These are phyloP conservation scores for Anisognathus igniventris DNA, from an alignment of 2,797 vertebrate species.

Conservation along the genomic window DNA sequence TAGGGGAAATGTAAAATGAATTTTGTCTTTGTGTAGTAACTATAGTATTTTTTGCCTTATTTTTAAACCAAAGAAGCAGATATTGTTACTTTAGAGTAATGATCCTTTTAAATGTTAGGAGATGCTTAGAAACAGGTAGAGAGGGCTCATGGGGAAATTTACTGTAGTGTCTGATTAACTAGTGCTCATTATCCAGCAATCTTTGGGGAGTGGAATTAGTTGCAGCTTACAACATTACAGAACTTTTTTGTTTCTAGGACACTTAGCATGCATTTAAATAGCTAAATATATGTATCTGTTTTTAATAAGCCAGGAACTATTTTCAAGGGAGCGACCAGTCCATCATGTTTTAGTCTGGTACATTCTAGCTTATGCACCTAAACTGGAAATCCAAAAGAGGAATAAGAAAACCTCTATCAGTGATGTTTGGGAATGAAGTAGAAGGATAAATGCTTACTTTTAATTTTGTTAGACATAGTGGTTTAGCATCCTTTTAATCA, in stretches of 20 bases:
- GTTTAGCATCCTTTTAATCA: neutral
- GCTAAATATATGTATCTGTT: neutral
- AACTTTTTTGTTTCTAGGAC: neutral
- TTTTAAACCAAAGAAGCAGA: neutral
- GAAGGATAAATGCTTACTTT: neutral
- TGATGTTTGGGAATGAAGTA: neutral
- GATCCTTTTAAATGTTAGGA: neutral
- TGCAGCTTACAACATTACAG: neutral
- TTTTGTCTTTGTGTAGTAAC: neutral
- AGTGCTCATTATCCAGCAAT: neutral
- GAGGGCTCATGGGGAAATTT: neutral
- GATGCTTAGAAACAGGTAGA: neutral
- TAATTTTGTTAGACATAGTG: neutral
- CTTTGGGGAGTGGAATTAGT: neutral
- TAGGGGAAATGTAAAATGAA: neutral
- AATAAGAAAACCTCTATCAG: neutral
- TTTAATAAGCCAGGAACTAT: neutral
- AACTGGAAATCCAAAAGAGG: neutral
- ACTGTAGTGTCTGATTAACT: neutral
- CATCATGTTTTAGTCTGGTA: neutral
- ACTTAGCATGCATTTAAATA: neutral
- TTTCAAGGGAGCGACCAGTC: neutral
- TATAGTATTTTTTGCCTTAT: neutral
- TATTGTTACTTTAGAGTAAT: neutral
- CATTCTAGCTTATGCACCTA: neutral